Base-by-base conservation (phyloP, 2,888 invertebrate species). In the Pammene fasciana region DNA sequence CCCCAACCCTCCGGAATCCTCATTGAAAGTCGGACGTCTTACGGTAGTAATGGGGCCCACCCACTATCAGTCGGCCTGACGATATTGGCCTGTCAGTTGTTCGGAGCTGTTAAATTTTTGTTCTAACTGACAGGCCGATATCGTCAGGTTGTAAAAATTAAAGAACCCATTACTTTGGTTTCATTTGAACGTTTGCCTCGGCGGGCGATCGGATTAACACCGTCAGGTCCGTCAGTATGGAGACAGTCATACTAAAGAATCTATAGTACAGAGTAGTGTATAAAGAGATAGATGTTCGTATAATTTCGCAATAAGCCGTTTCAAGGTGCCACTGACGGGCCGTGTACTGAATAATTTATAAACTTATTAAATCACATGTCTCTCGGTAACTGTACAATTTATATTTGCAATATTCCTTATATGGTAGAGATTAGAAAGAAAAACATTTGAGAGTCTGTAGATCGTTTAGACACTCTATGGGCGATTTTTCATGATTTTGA, bases 291-390 rank as follows among this genome's bases (percentile, higher is more conserved):
- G 16, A 68, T 75, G 78, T 62, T 66, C 72, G 72, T 78, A 74
- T 80, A 79, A 81, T 80, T 78, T 74, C 71, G 78, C 80, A 82
- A 77, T 77, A 81, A 81, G 48, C 77, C 74, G 60, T 26, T 48
- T 48, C 46, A 64, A 71, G 72, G 62, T 70, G 72, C 48, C 45
- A 14, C 77, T 75, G 77, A 74, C 76, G 74, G 75, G 68, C 64
- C 67, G 57, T 71, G 70, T 71, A 56, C 68, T 79, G 83, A 85
- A 87, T 86, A 78, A 87, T 86, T 81, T 82, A 86, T 84, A 76
- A 81, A 75, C 72, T 81, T 74, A 82, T 81, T 75, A 72, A 75
- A 71, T 62, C 60, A 68, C 64, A 65, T 26, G 4, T 26, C 26
- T 26, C 26, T 26, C 26, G 4, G 73, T 73, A 71, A 68, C 67